Conservation (phyloP, 1,140 invertebrate species). For the Luehdorfia chinensis region DNA sequence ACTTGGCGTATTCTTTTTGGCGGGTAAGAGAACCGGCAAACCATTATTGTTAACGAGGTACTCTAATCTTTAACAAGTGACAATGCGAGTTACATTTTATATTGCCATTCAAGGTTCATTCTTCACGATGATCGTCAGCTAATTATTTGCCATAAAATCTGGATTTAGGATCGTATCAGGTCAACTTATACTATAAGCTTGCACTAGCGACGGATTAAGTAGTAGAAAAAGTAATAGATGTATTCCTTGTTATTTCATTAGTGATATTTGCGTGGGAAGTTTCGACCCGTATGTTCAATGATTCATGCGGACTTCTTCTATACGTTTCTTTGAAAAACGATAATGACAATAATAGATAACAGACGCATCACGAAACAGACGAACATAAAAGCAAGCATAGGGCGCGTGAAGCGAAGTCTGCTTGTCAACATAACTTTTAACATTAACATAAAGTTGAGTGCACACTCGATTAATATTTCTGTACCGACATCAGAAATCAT, state of each 20-base stretch:
- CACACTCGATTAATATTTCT: slow-evolving; percentile 58
- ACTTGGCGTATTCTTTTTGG: too few species aligned
- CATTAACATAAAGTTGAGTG: slow-evolving; percentile 13
- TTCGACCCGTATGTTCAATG: slow-evolving; percentile 12
- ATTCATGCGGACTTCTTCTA: neutral
- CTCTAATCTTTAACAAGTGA: too few species aligned
- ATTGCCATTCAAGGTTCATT: too few species aligned
- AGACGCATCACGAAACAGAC: neutral
- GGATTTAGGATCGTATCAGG: too few species aligned
- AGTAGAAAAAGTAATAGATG: too few species aligned
- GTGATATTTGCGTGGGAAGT: slow-evolving; percentile 4
- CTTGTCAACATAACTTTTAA: slow-evolving; percentile 3
- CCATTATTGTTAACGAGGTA: too few species aligned
- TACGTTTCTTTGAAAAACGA: slow-evolving; percentile 6
- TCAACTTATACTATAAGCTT: too few species aligned
- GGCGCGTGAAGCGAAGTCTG: neutral
- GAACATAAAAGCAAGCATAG: neutral
- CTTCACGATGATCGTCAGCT: too few species aligned
- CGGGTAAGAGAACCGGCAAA: too few species aligned
- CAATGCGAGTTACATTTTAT: too few species aligned
- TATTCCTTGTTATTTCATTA: slow-evolving; percentile 7
- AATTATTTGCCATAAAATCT: too few species aligned
- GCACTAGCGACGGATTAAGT: too few species aligned
- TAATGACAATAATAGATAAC: slow-evolving; percentile 9
- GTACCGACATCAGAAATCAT: slow-evolving; percentile 56